These are phyloP conservation scores for Rhabdomys pumilio DNA, from an alignment of 2,797 vertebrate genomes.

Conservation along the genomic window DNA sequence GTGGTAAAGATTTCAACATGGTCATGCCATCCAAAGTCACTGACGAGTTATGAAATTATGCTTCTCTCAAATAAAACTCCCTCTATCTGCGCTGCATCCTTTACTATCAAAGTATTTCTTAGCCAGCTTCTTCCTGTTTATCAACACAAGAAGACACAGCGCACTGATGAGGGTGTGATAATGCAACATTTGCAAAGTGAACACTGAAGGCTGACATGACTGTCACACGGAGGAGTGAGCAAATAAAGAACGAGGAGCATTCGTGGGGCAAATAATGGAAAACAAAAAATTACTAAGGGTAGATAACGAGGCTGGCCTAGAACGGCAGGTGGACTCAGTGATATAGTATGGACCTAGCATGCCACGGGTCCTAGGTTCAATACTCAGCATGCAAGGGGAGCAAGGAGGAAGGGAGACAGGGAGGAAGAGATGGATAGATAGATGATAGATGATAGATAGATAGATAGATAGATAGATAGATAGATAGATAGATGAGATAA, in stretches of 20 bases:
- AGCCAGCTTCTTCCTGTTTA: slow-evolving; percentile 35
- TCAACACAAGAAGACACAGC: neutral
- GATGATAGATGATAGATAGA: no score
- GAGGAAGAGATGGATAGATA: neutral
- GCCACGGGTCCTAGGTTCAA: neutral
- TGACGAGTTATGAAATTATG: slow-evolving; percentile 15
- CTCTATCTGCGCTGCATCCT: neutral
- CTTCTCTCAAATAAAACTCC: neutral
- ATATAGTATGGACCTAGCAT: neutral
- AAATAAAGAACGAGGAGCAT: neutral
- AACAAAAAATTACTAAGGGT: neutral
- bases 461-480: no score
- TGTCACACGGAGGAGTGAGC: neutral
- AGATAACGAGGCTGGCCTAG: neutral
- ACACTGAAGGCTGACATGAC: neutral
- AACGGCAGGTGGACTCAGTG: no score
- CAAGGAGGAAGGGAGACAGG: neutral
- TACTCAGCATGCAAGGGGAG: no score
- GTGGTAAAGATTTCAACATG: neutral
- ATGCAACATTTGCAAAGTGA: neutral
- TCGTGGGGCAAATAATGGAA: neutral
- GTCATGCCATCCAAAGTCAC: slow-evolving; percentile 35
- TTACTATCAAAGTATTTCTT: slow-evolving; percentile 51
- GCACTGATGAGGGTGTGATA: neutral
- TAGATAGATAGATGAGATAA: neutral